phyloP scores from a whole-genome alignment of 2,113 vertebrate species.

The Redunca redunca region DNA sequence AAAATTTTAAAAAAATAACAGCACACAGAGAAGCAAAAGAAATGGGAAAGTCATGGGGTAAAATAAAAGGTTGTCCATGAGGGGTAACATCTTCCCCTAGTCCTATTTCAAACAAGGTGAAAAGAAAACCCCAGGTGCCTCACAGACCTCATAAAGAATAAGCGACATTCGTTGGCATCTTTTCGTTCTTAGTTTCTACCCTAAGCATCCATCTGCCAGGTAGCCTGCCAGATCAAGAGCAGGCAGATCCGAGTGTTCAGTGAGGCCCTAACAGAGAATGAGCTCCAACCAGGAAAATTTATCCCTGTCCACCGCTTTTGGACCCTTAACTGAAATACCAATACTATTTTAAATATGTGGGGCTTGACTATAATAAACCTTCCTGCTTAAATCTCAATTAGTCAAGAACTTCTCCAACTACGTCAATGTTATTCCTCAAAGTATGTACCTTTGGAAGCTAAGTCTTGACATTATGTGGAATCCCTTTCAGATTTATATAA shows the following conservation, averaged over 20 bases:
- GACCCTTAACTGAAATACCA: not conserved
- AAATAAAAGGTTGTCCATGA: not conserved
- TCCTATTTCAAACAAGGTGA: not conserved
- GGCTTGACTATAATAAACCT: not conserved
- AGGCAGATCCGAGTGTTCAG: not conserved
- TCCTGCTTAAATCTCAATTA: not conserved
- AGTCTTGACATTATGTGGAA: not conserved
- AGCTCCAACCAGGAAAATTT: not conserved
- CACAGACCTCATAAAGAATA: not conserved
- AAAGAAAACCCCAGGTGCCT: not conserved
- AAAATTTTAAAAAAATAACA: not conserved
- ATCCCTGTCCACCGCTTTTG: not conserved
- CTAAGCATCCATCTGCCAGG: no score
- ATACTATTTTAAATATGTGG: not conserved
- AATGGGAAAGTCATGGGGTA: not conserved
- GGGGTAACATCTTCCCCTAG: not conserved
- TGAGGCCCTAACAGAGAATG: not conserved
- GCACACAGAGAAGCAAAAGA: not conserved
- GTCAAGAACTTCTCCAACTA: not conserved
- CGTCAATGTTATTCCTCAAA: not conserved
- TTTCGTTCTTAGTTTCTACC: not conserved
- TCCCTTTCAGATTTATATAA: not conserved
- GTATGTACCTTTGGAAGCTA: not conserved
- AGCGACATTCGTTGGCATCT: not conserved
- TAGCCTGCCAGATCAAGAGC: not conserved